phyloP scores from a whole-genome alignment of 92 coral and sea anemone genomes.

The Montipora capitata region DNA sequence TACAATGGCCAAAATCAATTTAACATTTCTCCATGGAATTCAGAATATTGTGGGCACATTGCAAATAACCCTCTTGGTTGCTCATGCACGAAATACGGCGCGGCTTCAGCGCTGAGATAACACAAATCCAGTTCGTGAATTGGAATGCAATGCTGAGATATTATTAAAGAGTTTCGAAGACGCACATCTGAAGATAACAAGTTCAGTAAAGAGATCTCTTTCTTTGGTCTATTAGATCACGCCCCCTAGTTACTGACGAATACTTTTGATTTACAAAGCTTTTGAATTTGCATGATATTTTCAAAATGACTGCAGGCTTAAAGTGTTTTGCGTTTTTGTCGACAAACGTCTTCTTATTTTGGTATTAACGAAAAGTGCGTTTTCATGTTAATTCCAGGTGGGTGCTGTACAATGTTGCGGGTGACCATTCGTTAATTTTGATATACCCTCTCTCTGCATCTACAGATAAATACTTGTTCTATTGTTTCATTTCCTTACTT shows the following conservation, averaged over 20 bases:
- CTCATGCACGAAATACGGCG: slow-evolving; percentile 17
- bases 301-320: neutral
- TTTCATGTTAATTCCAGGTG: neutral
- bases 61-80: neutral
- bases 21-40: slow-evolving; percentile 72
- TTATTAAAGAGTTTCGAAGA: neutral
- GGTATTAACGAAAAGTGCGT: neutral
- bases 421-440: slow-evolving; percentile 13
- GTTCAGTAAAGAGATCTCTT: neutral
- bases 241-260: slow-evolving; percentile 6
- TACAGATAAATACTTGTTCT: slow-evolving; percentile 32
- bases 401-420: neutral
- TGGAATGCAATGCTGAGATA: neutral
- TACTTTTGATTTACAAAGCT: slow-evolving; percentile 6
- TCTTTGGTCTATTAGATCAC: neutral
- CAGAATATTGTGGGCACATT: neutral
- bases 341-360: no score
- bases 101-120: neutral
- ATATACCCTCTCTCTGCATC: neutral
- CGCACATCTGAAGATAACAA: neutral
- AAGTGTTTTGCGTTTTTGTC: neutral
- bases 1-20: slow-evolving; percentile 67
- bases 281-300: slow-evolving; percentile 23
- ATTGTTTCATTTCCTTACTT: slow-evolving; percentile 50
- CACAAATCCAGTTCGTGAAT: neutral